phyloP scores from a whole-genome alignment of 2,113 vertebrate species.

The Rousettus leschenaultii region DNA sequence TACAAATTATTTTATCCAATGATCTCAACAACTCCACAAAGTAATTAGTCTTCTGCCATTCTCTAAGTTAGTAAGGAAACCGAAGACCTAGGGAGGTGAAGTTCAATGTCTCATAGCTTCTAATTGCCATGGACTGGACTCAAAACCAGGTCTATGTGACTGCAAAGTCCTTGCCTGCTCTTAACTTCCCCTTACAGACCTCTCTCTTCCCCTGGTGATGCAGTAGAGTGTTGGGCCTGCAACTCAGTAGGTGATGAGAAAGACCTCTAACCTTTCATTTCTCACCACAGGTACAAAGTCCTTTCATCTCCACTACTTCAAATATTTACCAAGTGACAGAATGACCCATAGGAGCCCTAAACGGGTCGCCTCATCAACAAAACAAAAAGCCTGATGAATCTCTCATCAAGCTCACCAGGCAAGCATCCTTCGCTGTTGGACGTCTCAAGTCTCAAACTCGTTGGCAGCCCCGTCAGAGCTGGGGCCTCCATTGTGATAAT shows the following conservation, averaged over 20 bases:
- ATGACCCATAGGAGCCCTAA: neutral
- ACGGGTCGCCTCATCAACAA: neutral
- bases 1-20: neutral
- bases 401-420: neutral
- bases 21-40: neutral
- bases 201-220: neutral
- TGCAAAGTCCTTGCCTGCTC: neutral
- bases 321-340: neutral
- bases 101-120: neutral
- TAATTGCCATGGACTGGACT: neutral
- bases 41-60: neutral
- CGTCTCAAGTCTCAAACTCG: neutral
- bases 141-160: neutral
- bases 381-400: neutral
- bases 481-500: neutral
- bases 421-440: neutral
- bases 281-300: neutral
- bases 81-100: neutral
- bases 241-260: neutral
- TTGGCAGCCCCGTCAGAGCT: too few species aligned
- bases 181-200: neutral
- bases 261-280: neutral
- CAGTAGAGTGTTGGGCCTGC: neutral
- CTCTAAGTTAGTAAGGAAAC: neutral
- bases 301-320: neutral